phyloP scores from a whole-genome alignment of 2,797 vertebrate genomes.

The Cossypha dichroa region DNA sequence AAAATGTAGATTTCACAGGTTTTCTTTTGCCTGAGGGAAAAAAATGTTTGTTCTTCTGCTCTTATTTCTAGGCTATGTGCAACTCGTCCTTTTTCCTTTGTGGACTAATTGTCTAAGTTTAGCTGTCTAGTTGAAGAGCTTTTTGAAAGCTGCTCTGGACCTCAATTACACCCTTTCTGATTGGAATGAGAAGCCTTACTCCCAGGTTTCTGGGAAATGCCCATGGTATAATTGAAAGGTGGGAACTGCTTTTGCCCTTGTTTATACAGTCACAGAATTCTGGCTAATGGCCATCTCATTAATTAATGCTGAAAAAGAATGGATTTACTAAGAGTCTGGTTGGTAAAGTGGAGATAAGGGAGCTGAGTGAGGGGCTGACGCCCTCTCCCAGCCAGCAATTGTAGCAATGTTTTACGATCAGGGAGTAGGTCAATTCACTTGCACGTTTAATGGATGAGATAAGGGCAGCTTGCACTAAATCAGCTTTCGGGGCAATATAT shows the following conservation, averaged over 20 bases:
- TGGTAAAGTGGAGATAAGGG: constrained; percentile 33
- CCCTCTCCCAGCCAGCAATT: not conserved
- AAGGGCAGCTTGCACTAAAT: constrained; percentile 17
- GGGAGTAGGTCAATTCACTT: constrained; percentile 8
- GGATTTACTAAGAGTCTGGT: not conserved
- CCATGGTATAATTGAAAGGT: not conserved
- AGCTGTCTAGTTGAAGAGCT: not conserved
- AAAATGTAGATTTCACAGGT: not conserved
- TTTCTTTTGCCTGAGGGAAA: not conserved
- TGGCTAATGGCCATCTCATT: constrained; percentile 7
- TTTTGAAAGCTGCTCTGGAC: not conserved
- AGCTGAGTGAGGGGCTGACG: constrained; percentile 9
- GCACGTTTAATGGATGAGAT: constrained; percentile 39
- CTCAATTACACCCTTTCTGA: not conserved
- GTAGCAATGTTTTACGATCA: not conserved
- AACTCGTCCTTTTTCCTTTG: not conserved
- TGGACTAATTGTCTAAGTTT: not conserved
- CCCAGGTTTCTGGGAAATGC: not conserved
- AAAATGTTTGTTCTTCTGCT: not conserved
- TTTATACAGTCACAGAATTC: not conserved
- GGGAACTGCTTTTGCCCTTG: not conserved
- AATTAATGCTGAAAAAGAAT: constrained; percentile 39
- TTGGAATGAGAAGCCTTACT: not conserved
- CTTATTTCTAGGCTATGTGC: not conserved
- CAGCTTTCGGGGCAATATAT: not conserved